These are phyloP conservation scores for Pemphigus obesinymphae DNA, from an alignment of 1,140 invertebrate species.

Conservation along the genomic window DNA sequence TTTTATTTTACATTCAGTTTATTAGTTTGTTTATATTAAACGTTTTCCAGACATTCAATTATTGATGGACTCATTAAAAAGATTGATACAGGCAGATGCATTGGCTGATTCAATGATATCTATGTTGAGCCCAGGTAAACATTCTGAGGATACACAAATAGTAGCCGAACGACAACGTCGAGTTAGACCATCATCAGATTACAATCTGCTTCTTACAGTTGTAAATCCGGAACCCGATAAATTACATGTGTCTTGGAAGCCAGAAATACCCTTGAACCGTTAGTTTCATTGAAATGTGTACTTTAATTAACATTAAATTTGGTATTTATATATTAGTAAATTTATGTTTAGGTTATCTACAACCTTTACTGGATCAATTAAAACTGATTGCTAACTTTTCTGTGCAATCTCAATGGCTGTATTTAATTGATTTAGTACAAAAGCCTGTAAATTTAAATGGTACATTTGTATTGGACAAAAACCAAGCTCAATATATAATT, in stretches of 20 bases:
- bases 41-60: neutral
- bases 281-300: slow-evolving; percentile 42
- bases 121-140: slow-evolving; percentile 32
- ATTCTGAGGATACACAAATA: slow-evolving; percentile 15
- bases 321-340: slow-evolving; percentile 41
- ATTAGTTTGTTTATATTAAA: neutral
- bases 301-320: slow-evolving; percentile 29
- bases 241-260: slow-evolving; percentile 64
- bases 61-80: slow-evolving; percentile 43
- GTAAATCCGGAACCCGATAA: slow-evolving; percentile 71
- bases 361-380: slow-evolving; percentile 66
- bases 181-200: slow-evolving; percentile 57
- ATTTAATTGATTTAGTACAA: slow-evolving; percentile 71
- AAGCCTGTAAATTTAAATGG: slow-evolving; percentile 53
- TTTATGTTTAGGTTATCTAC: slow-evolving; percentile 63
- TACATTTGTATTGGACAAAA: slow-evolving; percentile 59
- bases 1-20: too few relatives aligned
- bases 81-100: slow-evolving; percentile 51
- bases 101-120: slow-evolving; percentile 44
- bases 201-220: slow-evolving; percentile 71
- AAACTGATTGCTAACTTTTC: slow-evolving; percentile 66
- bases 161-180: slow-evolving; percentile 44
- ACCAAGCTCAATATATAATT: slow-evolving; percentile 64
- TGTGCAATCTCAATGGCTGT: slow-evolving; percentile 82
- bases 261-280: slow-evolving; percentile 60